phyloP scores from a whole-genome alignment of 1,140 invertebrate species.

The Drosophila quadrilineata region DNA sequence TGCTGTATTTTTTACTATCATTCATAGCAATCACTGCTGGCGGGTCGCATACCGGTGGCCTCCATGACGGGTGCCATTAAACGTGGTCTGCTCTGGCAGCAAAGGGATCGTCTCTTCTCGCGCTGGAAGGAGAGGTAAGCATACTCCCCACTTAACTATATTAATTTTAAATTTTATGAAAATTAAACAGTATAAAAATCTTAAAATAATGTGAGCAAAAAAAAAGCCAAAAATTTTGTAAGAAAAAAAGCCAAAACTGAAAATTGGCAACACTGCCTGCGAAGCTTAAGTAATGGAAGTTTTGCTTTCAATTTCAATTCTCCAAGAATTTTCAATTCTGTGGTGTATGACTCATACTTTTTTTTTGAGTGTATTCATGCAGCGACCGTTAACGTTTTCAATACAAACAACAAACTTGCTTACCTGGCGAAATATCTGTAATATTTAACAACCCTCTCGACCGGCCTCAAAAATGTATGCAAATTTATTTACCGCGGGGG shows the following conservation, averaged over 20 bases:
- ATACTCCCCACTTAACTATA: neutral
- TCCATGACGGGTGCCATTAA: conserved; percentile 83
- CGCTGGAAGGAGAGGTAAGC: conserved; percentile 86
- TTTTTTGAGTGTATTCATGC: neutral
- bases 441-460: conserved; percentile 21
- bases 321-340: too few relatives aligned
- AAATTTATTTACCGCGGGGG: conserved; percentile 52
- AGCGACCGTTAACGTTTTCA: conserved; percentile 4
- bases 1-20: conserved; percentile 30
- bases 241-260: too few relatives aligned
- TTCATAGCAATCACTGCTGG: conserved; percentile 82
- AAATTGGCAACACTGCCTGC: too few relatives aligned
- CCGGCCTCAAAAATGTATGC: conserved; percentile 47
- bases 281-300: too few relatives aligned
- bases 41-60: conserved; percentile 78
- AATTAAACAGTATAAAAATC: neutral
- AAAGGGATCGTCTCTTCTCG: conserved; percentile 86
- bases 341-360: neutral
- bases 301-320: too few relatives aligned
- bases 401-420: neutral
- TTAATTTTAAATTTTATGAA: neutral
- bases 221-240: too few relatives aligned
- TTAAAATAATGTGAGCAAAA: too few relatives aligned
- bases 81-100: conserved; percentile 86
- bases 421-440: conserved; percentile 9